These are phyloP conservation scores for Halictus ligatus DNA, from an alignment of 2,888 invertebrate species.

Conservation along the genomic window DNA sequence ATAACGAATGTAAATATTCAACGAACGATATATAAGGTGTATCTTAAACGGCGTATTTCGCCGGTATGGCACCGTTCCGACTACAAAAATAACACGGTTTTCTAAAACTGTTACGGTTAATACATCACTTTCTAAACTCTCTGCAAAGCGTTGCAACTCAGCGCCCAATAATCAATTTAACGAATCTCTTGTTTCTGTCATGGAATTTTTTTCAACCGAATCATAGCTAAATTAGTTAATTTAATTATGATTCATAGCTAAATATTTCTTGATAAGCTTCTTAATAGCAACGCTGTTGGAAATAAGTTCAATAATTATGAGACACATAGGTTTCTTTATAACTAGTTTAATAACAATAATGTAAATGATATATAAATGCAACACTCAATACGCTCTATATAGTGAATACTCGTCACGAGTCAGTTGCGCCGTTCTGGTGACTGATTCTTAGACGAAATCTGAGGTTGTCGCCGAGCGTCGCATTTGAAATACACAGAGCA, in stretches of 20 bases:
- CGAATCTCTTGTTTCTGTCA: not conserved
- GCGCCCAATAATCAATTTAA: not conserved
- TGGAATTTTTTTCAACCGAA: not conserved
- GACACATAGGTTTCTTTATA: no score
- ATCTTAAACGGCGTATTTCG: constrained; percentile 37
- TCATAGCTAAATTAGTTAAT: not conserved
- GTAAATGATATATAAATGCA: no score
- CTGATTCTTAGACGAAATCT: no score
- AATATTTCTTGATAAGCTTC: not conserved
- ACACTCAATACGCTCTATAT: no score
- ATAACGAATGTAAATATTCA: constrained; percentile 42
- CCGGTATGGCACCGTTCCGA: constrained; percentile 17
- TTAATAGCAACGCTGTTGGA: no score
- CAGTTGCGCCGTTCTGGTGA: no score
- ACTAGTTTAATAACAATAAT: no score
- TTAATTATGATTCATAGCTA: not conserved
- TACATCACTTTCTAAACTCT: constrained; percentile 17
- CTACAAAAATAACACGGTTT: constrained; percentile 39
- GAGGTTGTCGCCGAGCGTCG: no score
- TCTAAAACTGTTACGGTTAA: constrained; percentile 35
- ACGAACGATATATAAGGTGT: constrained; percentile 35
- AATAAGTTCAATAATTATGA: no score
- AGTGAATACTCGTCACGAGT: no score
- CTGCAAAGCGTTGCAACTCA: not conserved
- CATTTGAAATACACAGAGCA: no score